Evolutionary conservation across 2,888 invertebrate species (phyloP), one percentile per base, ranked within the genome.

Genomic region (Nasonovia ribisnigri): DNA sequence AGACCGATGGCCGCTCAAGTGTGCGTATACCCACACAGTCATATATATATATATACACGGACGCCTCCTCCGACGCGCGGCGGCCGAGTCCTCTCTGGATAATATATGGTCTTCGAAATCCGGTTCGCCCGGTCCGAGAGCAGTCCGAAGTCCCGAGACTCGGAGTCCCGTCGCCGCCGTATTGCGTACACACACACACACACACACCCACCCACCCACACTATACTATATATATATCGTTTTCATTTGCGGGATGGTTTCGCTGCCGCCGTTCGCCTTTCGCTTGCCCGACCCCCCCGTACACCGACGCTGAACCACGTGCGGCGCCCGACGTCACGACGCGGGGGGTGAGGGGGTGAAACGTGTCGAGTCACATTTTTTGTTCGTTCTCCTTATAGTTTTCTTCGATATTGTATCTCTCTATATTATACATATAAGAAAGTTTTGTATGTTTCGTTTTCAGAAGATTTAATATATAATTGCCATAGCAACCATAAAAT

Each of bases 91-190:
- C 84, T 91, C 90, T 88, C 88, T 20, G 77, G 54, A 77, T 92
- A 92, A 92, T 88, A 88, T 88, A 92, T 88, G 88, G 92, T 88
- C 77, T 88, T 92, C 43, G 92, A 88, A 88, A 92, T 92, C 92
- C 92, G 92, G 92, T 92, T 88, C 67, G 54, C 77, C 92, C 36
- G 77, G 77, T 77, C 77, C 77, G 77, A 77, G 60, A 57, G 57
- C 57, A 36, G 77, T 77, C 77, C 77, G 36, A 77, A 77, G 77
- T 77, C 26, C 86, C 67, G 67, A 88, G 92, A 87, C 87, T 77
- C 77, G 8, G 77, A 36, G 77, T 77, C 77, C 36, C 36, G 77
- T 36, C 77, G 20, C 77, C 36, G 77, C 36, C 20, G 77, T 24
- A 48, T 36, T 43, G 24, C n/a, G 77, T 16, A 77, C 13, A 60